phyloP scores from a whole-genome alignment of 2,888 invertebrate genomes.

The Phalera bucephala region DNA sequence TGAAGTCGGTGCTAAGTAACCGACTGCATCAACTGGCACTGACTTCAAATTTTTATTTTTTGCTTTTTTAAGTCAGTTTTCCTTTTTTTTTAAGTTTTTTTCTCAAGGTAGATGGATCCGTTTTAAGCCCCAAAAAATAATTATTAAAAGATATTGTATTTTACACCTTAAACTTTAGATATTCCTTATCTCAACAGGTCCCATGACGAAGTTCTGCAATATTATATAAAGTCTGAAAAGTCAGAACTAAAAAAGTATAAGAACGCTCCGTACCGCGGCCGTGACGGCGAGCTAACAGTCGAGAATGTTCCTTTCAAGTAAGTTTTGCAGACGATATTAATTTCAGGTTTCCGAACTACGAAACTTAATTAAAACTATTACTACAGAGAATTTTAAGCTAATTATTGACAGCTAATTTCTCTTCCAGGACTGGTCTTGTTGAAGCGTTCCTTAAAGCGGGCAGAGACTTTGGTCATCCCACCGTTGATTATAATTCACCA shows the following conservation, averaged over 20 bases:
- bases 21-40: too few relatives aligned
- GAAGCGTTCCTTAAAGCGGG: slow-evolving; percentile 84
- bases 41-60: too few relatives aligned
- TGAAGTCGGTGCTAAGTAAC: too few relatives aligned
- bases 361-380: slow-evolving; percentile 26
- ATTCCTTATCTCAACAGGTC: slow-evolving; percentile 75
- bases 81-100: too few relatives aligned
- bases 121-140: too few relatives aligned
- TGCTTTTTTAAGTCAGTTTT: too few relatives aligned
- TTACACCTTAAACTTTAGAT: slow-evolving; percentile 2
- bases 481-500: slow-evolving; percentile 85
- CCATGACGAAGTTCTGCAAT: slow-evolving; percentile 82
- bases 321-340: slow-evolving; percentile 38
- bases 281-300: slow-evolving; percentile 84
- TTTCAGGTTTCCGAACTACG: slow-evolving; percentile 27
- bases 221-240: slow-evolving; percentile 85
- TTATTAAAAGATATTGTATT: too few relatives aligned
- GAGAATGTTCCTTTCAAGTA: slow-evolving; percentile 84
- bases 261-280: slow-evolving; percentile 80
- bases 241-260: slow-evolving; percentile 74
- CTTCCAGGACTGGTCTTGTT: slow-evolving; percentile 74
- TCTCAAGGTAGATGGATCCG: too few relatives aligned
- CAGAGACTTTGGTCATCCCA: slow-evolving; percentile 78
- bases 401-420: not conserved
- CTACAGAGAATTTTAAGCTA: slow-evolving; percentile 8